phyloP scores from a whole-genome alignment of 2,797 vertebrate genomes.

The Acanthopagrus latus region DNA sequence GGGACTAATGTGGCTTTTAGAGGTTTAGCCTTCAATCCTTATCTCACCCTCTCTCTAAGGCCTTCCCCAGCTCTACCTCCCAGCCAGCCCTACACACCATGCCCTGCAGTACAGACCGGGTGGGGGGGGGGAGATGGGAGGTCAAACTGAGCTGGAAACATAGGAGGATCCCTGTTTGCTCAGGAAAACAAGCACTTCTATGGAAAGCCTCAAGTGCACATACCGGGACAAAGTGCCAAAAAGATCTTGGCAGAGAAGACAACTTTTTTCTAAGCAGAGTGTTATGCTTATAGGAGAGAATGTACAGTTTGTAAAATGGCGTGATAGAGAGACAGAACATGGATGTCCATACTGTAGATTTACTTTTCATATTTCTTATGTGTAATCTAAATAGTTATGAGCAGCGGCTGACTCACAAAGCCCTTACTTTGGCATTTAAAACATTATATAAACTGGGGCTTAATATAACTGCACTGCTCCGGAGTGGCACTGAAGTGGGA shows the following conservation, averaged over 20 bases:
- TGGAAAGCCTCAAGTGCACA: slow-evolving; percentile 57
- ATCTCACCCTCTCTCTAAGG: slow-evolving; percentile 59
- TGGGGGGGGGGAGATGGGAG: slow-evolving; percentile 57
- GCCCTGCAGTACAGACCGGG: slow-evolving; percentile 46
- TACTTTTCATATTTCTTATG: slow-evolving; percentile 16
- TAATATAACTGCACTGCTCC: slow-evolving; percentile 74
- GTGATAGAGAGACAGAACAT: slow-evolving; percentile 6
- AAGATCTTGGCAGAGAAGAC: slow-evolving; percentile 22
- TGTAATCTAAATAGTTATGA: slow-evolving; percentile 61
- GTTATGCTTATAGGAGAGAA: neutral
- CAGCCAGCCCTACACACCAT: slow-evolving; percentile 55
- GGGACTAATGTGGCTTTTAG: slow-evolving; percentile 71
- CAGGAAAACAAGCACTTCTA: slow-evolving; percentile 45
- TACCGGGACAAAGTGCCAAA: slow-evolving; percentile 25
- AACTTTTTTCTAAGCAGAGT: slow-evolving; percentile 9
- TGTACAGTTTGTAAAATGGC: slow-evolving; percentile 2
- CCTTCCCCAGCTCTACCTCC: slow-evolving; percentile 37
- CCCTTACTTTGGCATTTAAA: slow-evolving; percentile 70
- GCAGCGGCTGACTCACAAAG: slow-evolving; percentile 75
- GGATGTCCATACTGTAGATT: slow-evolving; percentile 4
- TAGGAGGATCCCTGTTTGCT: slow-evolving; percentile 60
- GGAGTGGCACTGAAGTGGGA: slow-evolving; percentile 71
- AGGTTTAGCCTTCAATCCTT: slow-evolving; percentile 69
- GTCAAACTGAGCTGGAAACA: slow-evolving; percentile 63
- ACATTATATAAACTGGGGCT: slow-evolving; percentile 80